Conservation (phyloP, 2,113 vertebrate genomes). For the Sterrhoptilus dennistouni region DNA sequence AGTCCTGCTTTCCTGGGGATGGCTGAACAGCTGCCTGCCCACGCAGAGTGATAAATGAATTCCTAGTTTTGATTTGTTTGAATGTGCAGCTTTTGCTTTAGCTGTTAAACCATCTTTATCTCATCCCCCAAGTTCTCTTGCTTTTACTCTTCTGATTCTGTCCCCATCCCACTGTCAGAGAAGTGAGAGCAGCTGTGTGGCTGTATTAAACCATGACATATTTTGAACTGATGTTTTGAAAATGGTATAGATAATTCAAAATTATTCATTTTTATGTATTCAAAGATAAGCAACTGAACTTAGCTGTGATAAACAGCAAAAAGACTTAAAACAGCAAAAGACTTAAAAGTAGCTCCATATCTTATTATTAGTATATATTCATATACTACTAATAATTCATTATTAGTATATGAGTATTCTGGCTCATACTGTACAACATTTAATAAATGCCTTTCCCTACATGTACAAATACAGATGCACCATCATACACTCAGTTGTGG, state of each 20-base stretch:
- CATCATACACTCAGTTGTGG: not conserved
- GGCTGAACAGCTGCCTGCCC: not conserved
- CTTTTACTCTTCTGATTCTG: not conserved
- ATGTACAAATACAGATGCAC: not conserved
- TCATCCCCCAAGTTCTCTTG: not conserved
- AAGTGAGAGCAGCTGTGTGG: not conserved
- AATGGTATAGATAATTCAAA: not conserved
- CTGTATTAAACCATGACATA: not conserved
- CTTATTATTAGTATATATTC: not conserved
- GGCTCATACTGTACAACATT: not conserved
- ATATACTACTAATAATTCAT: not conserved
- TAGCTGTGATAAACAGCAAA: not conserved
- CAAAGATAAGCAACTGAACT: not conserved
- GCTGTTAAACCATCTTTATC: not conserved
- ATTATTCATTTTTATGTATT: not conserved
- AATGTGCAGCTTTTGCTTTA: not conserved
- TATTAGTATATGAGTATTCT: not conserved
- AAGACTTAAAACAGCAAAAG: not conserved
- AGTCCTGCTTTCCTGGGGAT: not conserved
- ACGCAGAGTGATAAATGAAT: not conserved
- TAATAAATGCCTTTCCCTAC: not conserved
- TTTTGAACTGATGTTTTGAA: constrained; percentile 17
- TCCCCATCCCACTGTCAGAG: not conserved
- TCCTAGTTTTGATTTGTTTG: not conserved
- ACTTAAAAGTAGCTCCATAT: not conserved